Base-by-base conservation (phyloP, 64 coral and sea anemone genomes). In the Porites australiensis region DNA sequence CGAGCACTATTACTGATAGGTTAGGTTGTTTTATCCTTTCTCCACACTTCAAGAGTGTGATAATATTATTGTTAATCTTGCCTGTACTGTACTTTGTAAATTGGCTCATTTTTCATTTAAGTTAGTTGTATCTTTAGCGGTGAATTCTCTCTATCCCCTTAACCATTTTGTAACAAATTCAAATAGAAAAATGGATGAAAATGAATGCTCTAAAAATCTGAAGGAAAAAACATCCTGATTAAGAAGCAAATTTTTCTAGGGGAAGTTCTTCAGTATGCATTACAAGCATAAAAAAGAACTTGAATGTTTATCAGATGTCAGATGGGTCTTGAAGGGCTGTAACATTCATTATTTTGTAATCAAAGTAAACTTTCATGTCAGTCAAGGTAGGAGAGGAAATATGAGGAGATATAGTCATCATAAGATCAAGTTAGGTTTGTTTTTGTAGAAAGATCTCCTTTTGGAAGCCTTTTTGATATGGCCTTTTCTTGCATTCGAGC, bases 1-100 rank as follows among this genome's bases (percentile, higher is more conserved):
- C n/a, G 27, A 27, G n/a, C 19, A 7, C n/a, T 70, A n/a, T 23
- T 4, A 21, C n/a, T 27, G 10, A 10, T 82, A n/a, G 18, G 21
- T 37, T 43, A 16, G 21, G 13, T 44, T 61, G 7, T 62, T 60
- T 60, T 59, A 37, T 52, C 53, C 52, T 43, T 80, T 43, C 44
- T 10, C 23, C 2, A 44, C 52, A 1, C 27, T 37, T 37, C 27
- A 20, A 53, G 49, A 18, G 58, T 61, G 57, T 47, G 37, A 48
- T 82, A 15, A 64, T 64, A 78, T 20, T 18, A 64, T 48, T 82
- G 79, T 82, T 82, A 43, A 82, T 82, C 58, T 82, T 63, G 79
- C 44, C 59, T 82, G 79, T 82, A 21, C 59, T 82, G 79, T 82
- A 21, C 6, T 48, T 9, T 82, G 79, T 82, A 82, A 82, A 82